Evolutionary conservation across 2,113 vertebrate species (phyloP).

Genomic region (Catharus fuscescens): DNA sequence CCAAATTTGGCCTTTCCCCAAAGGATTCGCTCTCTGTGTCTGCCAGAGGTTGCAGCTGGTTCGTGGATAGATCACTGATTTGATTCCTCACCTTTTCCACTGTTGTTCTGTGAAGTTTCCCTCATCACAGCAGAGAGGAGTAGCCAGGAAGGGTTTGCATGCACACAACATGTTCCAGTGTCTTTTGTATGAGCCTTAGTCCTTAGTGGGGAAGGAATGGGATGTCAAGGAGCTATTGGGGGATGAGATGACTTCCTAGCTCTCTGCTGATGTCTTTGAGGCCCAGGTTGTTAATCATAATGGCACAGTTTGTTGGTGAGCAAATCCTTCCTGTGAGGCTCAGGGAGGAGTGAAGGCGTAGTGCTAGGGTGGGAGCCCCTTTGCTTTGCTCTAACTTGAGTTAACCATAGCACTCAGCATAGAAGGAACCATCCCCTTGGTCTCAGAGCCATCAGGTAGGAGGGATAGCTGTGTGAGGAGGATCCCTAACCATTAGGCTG

Average conservation of each 20-base stretch:
- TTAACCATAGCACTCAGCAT: background rate
- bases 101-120: background rate
- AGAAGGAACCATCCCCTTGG: background rate
- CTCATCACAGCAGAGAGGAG: background rate
- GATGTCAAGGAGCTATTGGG: background rate
- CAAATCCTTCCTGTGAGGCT: background rate
- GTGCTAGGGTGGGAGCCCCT: background rate
- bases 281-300: background rate
- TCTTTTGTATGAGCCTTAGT: background rate
- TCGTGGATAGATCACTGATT: background rate
- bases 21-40: background rate
- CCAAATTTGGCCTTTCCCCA: background rate
- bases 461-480: background rate
- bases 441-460: background rate
- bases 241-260: background rate
- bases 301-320: background rate
- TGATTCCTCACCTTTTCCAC: background rate
- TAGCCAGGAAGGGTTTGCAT: background rate
- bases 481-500: background rate
- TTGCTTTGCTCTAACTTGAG: background rate
- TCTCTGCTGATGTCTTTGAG: background rate
- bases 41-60: background rate
- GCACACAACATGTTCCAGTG: accelerated
- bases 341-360: accelerated
- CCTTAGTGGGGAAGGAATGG: background rate